Percentiles rank a stretch among this genome's conserved stretches.
Evolutionary conservation across 2,113 vertebrate genomes (phyloP).

Genomic region (Cyrtonyx montezumae): DNA sequence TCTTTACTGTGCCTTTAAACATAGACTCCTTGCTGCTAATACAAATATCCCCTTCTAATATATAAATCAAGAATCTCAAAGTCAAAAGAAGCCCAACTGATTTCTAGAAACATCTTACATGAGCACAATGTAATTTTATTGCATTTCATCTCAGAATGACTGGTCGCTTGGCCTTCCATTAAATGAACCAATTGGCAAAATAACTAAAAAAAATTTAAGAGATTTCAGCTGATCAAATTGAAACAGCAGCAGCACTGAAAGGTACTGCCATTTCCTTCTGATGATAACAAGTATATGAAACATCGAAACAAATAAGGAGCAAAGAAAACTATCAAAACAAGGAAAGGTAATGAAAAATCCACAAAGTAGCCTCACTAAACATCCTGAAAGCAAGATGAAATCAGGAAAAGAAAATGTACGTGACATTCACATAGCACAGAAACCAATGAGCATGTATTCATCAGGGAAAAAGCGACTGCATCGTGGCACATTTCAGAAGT

Average conservation of each 20-base stretch:
- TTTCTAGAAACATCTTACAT: background rate
- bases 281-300: background rate
- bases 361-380: background rate
- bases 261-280: background rate
- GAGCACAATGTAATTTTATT: background rate
- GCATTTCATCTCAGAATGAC: background rate
- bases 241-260: background rate
- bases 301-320: background rate
- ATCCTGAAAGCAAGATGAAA: background rate
- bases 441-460: background rate
- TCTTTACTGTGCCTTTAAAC: background rate
- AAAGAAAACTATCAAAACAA: background rate
- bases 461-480: background rate
- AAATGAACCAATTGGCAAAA: background rate
- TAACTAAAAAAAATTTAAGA: background rate
- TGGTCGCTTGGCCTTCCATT: background rate
- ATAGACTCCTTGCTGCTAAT: background rate
- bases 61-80: background rate
- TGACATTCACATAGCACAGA: background rate
- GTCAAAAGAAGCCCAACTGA: background rate
- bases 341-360: background rate
- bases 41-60: background rate
- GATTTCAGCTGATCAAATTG: background rate
- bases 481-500: too few relatives aligned
- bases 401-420: background rate